phyloP scores from a whole-genome alignment of 2,797 vertebrate genomes.

The Cheirogaleus major region DNA sequence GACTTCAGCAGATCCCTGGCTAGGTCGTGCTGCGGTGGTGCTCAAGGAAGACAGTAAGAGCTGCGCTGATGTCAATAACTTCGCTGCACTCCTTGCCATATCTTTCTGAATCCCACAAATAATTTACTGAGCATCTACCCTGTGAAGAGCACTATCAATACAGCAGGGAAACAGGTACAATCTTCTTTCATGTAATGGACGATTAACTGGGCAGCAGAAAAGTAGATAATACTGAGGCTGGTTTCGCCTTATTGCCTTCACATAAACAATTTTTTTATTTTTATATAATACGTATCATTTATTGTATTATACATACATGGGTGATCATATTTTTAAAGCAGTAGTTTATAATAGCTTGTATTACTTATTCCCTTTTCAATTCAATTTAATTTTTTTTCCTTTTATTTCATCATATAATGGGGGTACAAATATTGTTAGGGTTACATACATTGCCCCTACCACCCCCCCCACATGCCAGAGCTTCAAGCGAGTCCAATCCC shows the following conservation, averaged over 20 bases:
- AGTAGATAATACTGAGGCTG: background rate
- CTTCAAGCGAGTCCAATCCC: too few relatives aligned
- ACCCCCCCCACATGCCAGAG: too few relatives aligned
- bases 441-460: too few relatives aligned
- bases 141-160: background rate
- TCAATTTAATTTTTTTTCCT: too few relatives aligned
- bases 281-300: background rate
- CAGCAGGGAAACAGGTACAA: background rate
- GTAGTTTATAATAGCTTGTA: background rate
- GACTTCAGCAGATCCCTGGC: background rate
- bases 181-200: background rate
- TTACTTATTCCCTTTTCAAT: background rate
- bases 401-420: too few relatives aligned
- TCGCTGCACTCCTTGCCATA: background rate
- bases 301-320: background rate
- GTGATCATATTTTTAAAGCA: background rate
- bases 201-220: background rate
- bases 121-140: background rate
- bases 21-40: background rate
- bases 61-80: rapidly evolving
- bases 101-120: background rate
- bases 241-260: background rate
- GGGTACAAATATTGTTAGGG: too few relatives aligned
- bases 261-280: too few relatives aligned
- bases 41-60: background rate